Percentiles rank a stretch among this genome's conserved stretches.
Evolutionary conservation across 2,888 invertebrate species (phyloP).

Genomic region (Chironomus tentans): DNA sequence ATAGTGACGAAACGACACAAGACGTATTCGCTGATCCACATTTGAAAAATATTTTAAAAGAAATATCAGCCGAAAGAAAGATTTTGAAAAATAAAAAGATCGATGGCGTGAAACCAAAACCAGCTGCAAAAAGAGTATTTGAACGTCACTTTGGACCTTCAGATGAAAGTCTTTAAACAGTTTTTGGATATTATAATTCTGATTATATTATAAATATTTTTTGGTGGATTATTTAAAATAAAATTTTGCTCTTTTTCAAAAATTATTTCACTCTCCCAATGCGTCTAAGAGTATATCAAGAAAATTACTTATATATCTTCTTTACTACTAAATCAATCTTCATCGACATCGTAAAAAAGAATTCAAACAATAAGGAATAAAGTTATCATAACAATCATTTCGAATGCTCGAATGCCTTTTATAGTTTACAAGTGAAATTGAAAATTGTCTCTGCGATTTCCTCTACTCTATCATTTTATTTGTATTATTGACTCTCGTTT

Average conservation of each 20-base stretch:
- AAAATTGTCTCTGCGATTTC: not conserved
- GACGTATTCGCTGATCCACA: not conserved
- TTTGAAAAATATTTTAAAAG: not conserved
- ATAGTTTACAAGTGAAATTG: conserved; percentile 3
- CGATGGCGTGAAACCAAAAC: not conserved
- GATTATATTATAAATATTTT: not conserved
- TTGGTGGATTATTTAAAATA: too few relatives aligned
- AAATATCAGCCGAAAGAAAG: not conserved
- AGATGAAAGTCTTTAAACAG: not conserved
- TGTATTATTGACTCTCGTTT: conserved; percentile 15
- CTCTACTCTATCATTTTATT: not conserved
- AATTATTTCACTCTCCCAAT: too few relatives aligned
- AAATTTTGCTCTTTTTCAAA: too few relatives aligned
- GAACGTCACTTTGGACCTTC: not conserved
- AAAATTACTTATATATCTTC: too few relatives aligned
- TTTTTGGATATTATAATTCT: not conserved
- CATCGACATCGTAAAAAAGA: not conserved
- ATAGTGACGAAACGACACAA: not conserved
- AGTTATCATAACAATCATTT: conserved; percentile 7
- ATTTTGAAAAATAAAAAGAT: not conserved
- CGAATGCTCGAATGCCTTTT: conserved; percentile 24
- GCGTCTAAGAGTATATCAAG: too few relatives aligned
- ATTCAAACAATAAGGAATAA: not conserved
- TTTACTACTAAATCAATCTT: not conserved
- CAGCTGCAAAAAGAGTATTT: not conserved